Conservation (phyloP, 2,797 vertebrate genomes). For the Enteromius unitaeniatus region DNA sequence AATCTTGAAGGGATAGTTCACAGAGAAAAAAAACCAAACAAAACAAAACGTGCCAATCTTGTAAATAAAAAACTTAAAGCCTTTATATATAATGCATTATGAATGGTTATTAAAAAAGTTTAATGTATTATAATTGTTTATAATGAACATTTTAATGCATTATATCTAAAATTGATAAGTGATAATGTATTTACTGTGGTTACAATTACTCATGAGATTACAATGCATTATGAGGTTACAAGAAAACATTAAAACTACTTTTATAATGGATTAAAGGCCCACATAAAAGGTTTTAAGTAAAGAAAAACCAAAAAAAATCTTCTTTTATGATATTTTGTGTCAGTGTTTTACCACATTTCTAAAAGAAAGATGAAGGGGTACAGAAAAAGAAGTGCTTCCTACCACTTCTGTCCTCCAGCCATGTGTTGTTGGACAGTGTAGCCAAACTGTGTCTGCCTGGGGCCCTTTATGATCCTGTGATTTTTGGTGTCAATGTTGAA, state of each 20-base stretch:
- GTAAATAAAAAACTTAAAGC: neutral
- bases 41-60: too few species aligned
- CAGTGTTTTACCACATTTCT: too few species aligned
- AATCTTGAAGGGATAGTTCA: neutral
- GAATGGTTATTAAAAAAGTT: neutral
- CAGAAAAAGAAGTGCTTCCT: slow-evolving; percentile 60
- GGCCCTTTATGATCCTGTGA: slow-evolving; percentile 87
- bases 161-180: neutral
- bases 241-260: neutral
- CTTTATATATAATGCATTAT: neutral
- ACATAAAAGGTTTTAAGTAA: neutral
- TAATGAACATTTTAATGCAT: neutral
- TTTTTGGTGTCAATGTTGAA: slow-evolving; percentile 93
- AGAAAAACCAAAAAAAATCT: neutral
- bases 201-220: neutral
- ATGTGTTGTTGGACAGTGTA: slow-evolving; percentile 97
- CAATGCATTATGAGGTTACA: neutral
- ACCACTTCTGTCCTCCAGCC: slow-evolving; percentile 93
- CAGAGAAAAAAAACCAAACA: too few species aligned
- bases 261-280: neutral
- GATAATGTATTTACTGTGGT: neutral
- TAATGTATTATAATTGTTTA: neutral
- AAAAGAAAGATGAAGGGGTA: too few species aligned
- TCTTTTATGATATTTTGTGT: neutral
- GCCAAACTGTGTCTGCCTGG: slow-evolving; percentile 91